Evolutionary conservation across 2,888 invertebrate genomes (phyloP).

Genomic region (Zhengitettix transpicula): DNA sequence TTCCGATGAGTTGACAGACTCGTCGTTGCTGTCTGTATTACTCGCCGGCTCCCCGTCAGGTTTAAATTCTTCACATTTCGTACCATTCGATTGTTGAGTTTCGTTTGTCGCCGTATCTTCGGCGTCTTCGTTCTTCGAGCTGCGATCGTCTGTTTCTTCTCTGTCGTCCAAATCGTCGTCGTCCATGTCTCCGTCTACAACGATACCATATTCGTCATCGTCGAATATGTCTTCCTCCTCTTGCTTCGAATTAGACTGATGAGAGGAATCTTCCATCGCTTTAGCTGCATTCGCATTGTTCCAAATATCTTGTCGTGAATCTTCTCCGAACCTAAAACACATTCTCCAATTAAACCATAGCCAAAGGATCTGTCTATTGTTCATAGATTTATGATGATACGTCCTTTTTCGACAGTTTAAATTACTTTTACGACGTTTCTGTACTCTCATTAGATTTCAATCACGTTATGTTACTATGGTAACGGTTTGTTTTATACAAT

Average conservation of each 20-base stretch:
- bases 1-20: conserved; percentile 36
- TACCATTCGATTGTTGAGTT: conserved; percentile 36
- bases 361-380: too few relatives aligned
- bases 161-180: conserved; percentile 36
- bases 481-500: too few relatives aligned
- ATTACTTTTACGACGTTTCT: too few relatives aligned
- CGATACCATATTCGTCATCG: conserved; percentile 60
- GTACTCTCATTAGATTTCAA: too few relatives aligned
- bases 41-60: conserved; percentile 27
- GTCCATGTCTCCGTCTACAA: conserved; percentile 58
- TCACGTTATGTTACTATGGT: too few relatives aligned
- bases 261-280: conserved; percentile 28
- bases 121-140: conserved; percentile 8
- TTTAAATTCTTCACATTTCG: conserved; percentile 19
- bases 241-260: conserved; percentile 22
- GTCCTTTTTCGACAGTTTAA: too few relatives aligned
- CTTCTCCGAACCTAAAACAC: conserved; percentile 4
- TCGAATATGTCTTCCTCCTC: conserved; percentile 25
- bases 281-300: conserved; percentile 29
- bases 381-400: too few relatives aligned
- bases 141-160: conserved; percentile 29
- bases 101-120: conserved; percentile 52
- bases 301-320: conserved; percentile 29
- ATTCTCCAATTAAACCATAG: not conserved
- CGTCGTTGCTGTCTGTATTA: conserved; percentile 46